A percentile compares a stretch with the other conserved stretches of the same genome.
Conservation (phyloP, 2,888 invertebrate species). For the Ophion obscuratus region DNA sequence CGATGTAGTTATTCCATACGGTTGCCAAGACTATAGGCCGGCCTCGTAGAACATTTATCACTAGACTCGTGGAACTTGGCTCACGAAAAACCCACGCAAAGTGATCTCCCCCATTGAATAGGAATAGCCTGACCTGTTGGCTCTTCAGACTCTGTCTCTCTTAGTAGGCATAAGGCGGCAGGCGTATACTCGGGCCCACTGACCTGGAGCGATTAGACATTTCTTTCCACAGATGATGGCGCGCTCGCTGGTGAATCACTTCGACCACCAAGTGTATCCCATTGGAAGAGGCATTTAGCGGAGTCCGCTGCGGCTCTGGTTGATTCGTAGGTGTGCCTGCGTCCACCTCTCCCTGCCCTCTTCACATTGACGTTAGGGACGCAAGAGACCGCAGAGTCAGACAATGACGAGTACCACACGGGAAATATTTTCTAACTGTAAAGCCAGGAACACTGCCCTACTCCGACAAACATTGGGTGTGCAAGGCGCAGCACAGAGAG, state of each 20-base stretch:
- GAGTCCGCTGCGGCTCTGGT: conserved; percentile 46
- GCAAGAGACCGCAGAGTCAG: conserved; percentile 48
- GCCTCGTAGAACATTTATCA: neutral
- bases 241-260: conserved; percentile 28
- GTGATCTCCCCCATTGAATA: conserved; percentile 7
- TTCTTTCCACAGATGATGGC: conserved; percentile 60
- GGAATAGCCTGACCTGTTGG: conserved; percentile 10
- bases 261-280: conserved; percentile 1
- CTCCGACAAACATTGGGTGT: conserved; percentile 29
- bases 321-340: conserved; percentile 75
- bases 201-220: conserved; percentile 50
- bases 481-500: conserved; percentile 5
- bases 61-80: neutral
- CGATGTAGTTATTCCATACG: neutral
- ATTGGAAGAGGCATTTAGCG: conserved; percentile 16
- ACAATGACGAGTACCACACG: conserved; percentile 15
- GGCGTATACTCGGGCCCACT: conserved; percentile 49
- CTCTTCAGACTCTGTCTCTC: conserved; percentile 3
- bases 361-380: conserved; percentile 51
- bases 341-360: conserved; percentile 11
- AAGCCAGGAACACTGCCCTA: conserved; percentile 28
- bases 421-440: conserved; percentile 18
- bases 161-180: neutral
- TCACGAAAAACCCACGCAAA: neutral
- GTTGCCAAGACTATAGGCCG: neutral